phyloP scores from a whole-genome alignment of 2,797 vertebrate genomes.

The Acanthis flammea region DNA sequence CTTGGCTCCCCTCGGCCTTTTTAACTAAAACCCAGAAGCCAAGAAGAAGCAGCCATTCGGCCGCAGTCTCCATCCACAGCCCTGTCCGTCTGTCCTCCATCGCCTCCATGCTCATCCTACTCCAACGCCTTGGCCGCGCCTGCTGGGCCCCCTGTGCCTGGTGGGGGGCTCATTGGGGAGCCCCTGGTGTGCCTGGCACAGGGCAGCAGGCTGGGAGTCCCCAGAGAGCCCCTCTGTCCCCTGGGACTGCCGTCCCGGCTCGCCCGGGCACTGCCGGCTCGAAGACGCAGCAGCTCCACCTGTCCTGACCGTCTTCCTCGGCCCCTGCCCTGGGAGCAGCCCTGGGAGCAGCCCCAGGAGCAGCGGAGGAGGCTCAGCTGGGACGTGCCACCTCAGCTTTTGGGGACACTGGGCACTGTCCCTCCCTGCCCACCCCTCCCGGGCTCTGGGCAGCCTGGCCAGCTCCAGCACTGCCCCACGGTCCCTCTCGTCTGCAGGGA shows the following conservation, averaged over 20 bases:
- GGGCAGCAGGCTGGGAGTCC: not conserved
- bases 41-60: slow-evolving; percentile 41
- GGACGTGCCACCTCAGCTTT: not conserved
- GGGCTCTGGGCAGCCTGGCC: not conserved
- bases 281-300: not conserved
- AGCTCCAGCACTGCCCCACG: not conserved
- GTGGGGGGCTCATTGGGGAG: not conserved
- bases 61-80: slow-evolving; percentile 35
- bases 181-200: accelerated
- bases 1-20: slow-evolving; percentile 53
- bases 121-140: not conserved
- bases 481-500: not conserved
- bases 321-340: not conserved
- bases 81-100: slow-evolving; percentile 27
- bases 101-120: slow-evolving; percentile 39
- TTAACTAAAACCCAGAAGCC: slow-evolving; percentile 65
- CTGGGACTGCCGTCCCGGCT: accelerated
- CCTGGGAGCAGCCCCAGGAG: not conserved
- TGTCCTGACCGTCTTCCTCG: not conserved
- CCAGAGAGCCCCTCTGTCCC: not conserved
- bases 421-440: accelerated
- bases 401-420: not conserved
- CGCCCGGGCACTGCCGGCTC: accelerated
- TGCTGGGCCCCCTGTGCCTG: not conserved
- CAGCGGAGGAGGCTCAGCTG: not conserved